phyloP scores from a whole-genome alignment of 92 coral and sea anemone genomes.

The Isaurus tuberculatus region DNA sequence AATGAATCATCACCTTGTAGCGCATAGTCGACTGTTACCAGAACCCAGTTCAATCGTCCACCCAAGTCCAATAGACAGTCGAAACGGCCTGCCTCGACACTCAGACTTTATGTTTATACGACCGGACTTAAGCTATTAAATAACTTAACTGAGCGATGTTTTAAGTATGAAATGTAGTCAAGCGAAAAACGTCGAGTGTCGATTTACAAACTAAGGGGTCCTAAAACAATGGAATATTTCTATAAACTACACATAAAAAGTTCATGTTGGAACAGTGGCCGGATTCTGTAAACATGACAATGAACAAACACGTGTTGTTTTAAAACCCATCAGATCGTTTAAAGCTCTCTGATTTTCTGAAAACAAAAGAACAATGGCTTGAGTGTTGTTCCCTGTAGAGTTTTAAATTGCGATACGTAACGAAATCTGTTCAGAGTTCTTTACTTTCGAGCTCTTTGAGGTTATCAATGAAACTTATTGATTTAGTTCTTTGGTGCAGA shows the following conservation, averaged over 20 bases:
- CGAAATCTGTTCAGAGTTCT: neutral
- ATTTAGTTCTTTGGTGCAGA: neutral
- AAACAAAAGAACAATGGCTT: neutral
- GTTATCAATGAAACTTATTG: neutral
- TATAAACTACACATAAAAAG: neutral
- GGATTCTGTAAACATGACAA: slow-evolving; percentile 40
- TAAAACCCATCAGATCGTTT: slow-evolving; percentile 40
- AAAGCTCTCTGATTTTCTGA: slow-evolving; percentile 20
- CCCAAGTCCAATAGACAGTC: slow-evolving; percentile 83
- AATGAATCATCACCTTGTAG: slow-evolving; percentile 75
- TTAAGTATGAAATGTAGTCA: slow-evolving; percentile 1
- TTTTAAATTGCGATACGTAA: neutral
- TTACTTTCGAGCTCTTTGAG: neutral
- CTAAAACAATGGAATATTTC: slow-evolving; percentile 15
- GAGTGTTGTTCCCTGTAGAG: slow-evolving; percentile 3
- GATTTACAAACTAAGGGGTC: neutral
- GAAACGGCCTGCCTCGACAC: slow-evolving; percentile 79
- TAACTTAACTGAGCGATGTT: neutral
- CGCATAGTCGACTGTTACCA: slow-evolving; percentile 74
- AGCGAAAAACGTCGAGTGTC: slow-evolving; percentile 8
- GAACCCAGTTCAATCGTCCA: slow-evolving; percentile 72
- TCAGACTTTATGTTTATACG: slow-evolving; percentile 83
- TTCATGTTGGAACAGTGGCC: neutral
- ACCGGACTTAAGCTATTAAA: slow-evolving; percentile 75
- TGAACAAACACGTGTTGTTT: slow-evolving; percentile 38